These are phyloP conservation scores for Cebus imitator DNA, from an alignment of 2,113 vertebrate genomes.

Conservation along the genomic window DNA sequence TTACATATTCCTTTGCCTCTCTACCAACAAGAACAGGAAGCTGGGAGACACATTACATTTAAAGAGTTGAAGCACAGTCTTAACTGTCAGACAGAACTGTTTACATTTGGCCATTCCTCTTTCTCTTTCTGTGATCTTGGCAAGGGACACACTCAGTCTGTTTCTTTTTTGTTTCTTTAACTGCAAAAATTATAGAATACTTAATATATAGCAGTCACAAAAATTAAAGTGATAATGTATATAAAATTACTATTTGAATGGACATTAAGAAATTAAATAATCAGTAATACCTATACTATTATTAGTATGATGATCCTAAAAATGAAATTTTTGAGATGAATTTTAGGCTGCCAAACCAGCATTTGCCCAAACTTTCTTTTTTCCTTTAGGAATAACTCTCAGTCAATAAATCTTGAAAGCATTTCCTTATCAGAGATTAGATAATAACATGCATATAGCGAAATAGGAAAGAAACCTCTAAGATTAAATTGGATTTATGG, in stretches of 20 bases:
- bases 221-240: neutral
- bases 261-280: neutral
- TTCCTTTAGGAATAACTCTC: neutral
- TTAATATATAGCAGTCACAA: neutral
- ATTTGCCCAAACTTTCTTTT: neutral
- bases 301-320: neutral
- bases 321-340: neutral
- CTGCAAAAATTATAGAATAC: neutral
- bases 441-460: neutral
- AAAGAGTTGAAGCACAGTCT: neutral
- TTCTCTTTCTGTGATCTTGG: neutral
- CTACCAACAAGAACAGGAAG: neutral
- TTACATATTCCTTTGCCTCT: neutral
- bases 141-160: neutral
- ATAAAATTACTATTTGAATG: neutral
- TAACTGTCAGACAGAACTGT: neutral
- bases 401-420: neutral
- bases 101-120: neutral
- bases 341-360: neutral
- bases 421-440: neutral
- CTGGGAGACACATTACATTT: neutral
- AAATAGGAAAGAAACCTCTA: neutral
- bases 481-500: neutral
- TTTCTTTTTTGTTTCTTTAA: neutral
- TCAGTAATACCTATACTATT: neutral